Evolutionary conservation across 2,888 invertebrate species (phyloP).

Genomic region (Leucophora obtusa): DNA sequence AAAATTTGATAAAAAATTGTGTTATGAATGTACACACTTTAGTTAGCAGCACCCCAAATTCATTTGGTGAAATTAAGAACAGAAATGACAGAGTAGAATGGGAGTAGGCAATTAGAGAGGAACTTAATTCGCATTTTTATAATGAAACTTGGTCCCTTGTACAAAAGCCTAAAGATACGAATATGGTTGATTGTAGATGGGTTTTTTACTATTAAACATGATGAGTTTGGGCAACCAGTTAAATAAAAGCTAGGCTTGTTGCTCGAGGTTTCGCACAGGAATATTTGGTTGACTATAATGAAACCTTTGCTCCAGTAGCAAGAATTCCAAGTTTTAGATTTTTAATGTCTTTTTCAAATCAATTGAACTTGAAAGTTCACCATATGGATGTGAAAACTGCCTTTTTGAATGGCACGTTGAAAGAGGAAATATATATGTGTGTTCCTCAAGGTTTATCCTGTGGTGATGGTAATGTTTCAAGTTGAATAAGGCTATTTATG

Average conservation of each 20-base stretch:
- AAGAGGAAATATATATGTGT: constrained; percentile 62
- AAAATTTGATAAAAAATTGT: constrained; percentile 45
- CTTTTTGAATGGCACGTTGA: constrained; percentile 57
- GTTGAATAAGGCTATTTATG: constrained; percentile 17
- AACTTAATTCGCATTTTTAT: constrained; percentile 62
- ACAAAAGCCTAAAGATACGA: constrained; percentile 58
- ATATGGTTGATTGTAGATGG: constrained; percentile 43
- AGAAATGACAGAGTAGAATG: constrained; percentile 61
- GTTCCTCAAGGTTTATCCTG: constrained; percentile 46
- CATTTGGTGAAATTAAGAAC: constrained; percentile 61
- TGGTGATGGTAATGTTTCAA: background rate
- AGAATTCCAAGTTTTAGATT: constrained; percentile 15
- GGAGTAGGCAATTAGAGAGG: constrained; percentile 65
- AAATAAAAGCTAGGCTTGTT: constrained; percentile 4
- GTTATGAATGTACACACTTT: constrained; percentile 46
- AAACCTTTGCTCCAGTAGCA: constrained; percentile 40
- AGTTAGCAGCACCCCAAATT: constrained; percentile 48
- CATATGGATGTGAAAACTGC: constrained; percentile 65
- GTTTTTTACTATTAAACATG: constrained; percentile 17
- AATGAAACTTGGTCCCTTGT: constrained; percentile 66
- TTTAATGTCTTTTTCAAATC: constrained; percentile 55
- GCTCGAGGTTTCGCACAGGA: background rate
- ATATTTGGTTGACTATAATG: constrained; percentile 46
- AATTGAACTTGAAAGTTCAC: constrained; percentile 58
- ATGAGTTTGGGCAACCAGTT: background rate